phyloP scores from a whole-genome alignment of 2,888 invertebrate genomes.

The Agrotis exclamationis region DNA sequence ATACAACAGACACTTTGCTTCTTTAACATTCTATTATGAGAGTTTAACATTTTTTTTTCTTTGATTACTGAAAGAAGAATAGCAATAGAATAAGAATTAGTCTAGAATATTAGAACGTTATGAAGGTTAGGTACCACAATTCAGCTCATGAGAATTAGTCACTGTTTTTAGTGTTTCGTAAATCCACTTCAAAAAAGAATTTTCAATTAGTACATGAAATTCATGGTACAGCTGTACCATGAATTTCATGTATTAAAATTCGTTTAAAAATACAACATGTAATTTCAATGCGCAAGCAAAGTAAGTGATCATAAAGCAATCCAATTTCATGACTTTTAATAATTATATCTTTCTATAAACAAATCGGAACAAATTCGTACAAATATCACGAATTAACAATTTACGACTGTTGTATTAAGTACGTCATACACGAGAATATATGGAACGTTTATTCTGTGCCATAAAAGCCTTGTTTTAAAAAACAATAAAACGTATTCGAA shows the following conservation, averaged over 20 bases:
- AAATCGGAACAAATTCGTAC: conserved; percentile 12
- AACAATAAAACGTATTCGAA: conserved; percentile 78
- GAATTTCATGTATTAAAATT: background rate
- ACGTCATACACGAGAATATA: conserved; percentile 57
- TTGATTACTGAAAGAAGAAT: background rate
- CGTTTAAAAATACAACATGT: background rate
- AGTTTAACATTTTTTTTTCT: conserved; percentile 8
- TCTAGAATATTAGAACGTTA: no score
- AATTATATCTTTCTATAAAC: conserved; percentile 3
- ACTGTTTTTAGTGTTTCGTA: no score
- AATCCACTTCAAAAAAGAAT: no score
- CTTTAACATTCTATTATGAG: conserved; percentile 30
- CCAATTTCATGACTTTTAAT: conserved; percentile 9
- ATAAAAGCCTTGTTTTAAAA: conserved; percentile 76
- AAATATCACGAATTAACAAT: conserved; percentile 52
- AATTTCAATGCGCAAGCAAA: background rate
- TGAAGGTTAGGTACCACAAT: background rate
- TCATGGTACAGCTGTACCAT: no score
- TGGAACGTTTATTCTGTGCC: conserved; percentile 64
- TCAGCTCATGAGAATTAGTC: background rate
- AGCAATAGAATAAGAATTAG: background rate
- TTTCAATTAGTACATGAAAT: no score
- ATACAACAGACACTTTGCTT: conserved; percentile 45
- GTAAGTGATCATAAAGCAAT: background rate
- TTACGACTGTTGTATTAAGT: conserved; percentile 62